Conservation (phyloP, 1,140 invertebrate species). For the Pogonognathellus flavescens region DNA sequence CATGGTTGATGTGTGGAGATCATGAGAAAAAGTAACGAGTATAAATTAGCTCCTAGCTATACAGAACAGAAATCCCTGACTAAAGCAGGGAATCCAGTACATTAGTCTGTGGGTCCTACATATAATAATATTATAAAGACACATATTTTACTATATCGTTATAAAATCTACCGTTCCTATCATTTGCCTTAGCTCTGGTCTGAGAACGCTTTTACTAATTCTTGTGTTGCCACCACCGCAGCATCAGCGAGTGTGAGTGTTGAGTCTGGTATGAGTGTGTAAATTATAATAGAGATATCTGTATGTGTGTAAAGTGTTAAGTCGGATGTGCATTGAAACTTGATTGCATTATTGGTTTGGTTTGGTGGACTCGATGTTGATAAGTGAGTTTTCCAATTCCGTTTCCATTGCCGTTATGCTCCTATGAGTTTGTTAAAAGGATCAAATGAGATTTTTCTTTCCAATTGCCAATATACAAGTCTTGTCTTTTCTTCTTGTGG, state of each 20-base stretch:
- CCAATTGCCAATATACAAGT: conserved; percentile 16
- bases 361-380: conserved; percentile 40
- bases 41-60: neutral
- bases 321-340: conserved; percentile 18
- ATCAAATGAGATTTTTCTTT: conserved; percentile 39
- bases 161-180: too few relatives aligned
- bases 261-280: neutral
- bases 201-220: too few relatives aligned
- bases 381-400: conserved; percentile 48
- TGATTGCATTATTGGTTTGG: conserved; percentile 10
- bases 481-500: conserved; percentile 1
- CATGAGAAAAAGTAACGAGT: conserved; percentile 33
- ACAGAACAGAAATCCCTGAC: too few relatives aligned
- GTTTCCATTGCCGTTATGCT: conserved; percentile 49
- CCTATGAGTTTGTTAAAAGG: conserved; percentile 42
- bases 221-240: too few relatives aligned
- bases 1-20: conserved; percentile 16
- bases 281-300: neutral
- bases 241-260: too few relatives aligned
- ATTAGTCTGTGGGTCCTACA: too few relatives aligned
- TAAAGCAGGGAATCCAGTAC: too few relatives aligned
- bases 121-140: too few relatives aligned
- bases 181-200: too few relatives aligned
- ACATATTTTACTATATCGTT: too few relatives aligned
- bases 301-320: neutral